phyloP scores from a whole-genome alignment of 1,140 invertebrate genomes.

The Drosophila ficusphila region DNA sequence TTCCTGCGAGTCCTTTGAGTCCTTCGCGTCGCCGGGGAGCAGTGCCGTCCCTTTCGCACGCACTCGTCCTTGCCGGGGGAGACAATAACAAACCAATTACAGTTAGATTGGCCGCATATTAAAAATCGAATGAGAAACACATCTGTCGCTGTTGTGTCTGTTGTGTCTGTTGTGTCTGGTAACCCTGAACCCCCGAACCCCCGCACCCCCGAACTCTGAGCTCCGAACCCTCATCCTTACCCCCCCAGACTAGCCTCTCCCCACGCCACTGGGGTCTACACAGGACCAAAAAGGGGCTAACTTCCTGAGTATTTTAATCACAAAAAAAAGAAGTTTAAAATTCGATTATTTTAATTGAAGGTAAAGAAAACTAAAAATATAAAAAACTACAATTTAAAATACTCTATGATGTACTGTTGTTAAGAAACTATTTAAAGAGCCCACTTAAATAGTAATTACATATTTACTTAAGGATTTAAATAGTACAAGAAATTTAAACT shows the following conservation, averaged over 20 bases:
- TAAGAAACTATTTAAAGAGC: too few relatives aligned
- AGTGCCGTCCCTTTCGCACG: slow-evolving; percentile 27
- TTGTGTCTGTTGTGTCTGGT: slow-evolving; percentile 60
- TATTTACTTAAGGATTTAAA: too few relatives aligned
- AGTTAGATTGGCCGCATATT: slow-evolving; percentile 84
- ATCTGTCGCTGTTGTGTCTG: slow-evolving; percentile 72
- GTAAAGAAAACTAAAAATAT: too few relatives aligned
- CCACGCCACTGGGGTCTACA: background rate
- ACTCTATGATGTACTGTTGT: too few relatives aligned
- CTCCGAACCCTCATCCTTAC: background rate
- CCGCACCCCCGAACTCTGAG: background rate
- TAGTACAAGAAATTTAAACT: too few relatives aligned
- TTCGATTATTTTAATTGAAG: too few relatives aligned
- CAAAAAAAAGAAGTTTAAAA: background rate
- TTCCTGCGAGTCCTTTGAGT: background rate
- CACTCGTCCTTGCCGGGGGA: slow-evolving; percentile 50
- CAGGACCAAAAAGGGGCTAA: background rate
- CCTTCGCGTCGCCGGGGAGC: slow-evolving; percentile 19
- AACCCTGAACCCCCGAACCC: background rate
- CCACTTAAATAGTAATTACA: too few relatives aligned
- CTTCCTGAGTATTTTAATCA: background rate
- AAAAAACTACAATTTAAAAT: too few relatives aligned
- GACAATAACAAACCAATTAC: slow-evolving; percentile 84
- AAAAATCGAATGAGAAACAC: slow-evolving; percentile 84
- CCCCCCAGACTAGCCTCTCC: background rate